Conservation (phyloP, 2,113 vertebrate species). For the Turdus rufiventris region DNA sequence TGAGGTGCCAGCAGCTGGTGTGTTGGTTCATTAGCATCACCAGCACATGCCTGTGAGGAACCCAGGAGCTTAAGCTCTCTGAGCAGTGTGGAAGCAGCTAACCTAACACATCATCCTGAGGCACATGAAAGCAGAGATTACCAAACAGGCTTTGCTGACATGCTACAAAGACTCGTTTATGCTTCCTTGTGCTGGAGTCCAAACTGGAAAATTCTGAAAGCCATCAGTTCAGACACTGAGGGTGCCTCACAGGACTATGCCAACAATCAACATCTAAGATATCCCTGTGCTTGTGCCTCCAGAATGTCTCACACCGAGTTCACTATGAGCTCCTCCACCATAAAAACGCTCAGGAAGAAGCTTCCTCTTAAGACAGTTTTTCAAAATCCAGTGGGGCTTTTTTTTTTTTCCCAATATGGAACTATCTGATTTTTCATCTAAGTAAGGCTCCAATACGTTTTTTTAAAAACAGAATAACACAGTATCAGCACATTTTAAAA, state of each 20-base stretch:
- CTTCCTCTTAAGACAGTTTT: not conserved
- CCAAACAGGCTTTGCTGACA: not conserved
- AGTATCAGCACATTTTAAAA: not conserved
- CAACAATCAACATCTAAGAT: not conserved
- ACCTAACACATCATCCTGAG: not conserved
- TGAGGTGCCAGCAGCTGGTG: slow-evolving; percentile 33
- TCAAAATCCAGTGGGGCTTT: not conserved
- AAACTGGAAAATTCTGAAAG: not conserved
- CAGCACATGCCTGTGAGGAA: not conserved
- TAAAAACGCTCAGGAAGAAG: not conserved
- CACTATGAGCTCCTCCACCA: not conserved
- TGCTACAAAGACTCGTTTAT: not conserved
- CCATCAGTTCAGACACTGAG: not conserved
- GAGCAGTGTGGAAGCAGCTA: not conserved
- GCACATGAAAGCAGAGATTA: not conserved
- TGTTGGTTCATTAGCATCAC: slow-evolving; percentile 28
- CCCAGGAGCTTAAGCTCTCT: not conserved
- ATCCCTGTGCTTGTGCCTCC: not conserved
- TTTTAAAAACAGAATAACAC: not conserved
- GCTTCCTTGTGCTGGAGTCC: not conserved
- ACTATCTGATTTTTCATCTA: not conserved
- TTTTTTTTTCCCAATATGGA: not conserved
- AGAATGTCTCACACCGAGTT: not conserved
- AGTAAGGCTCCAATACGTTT: not conserved
- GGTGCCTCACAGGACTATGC: not conserved